Evolutionary conservation across 2,113 vertebrate species (phyloP).

Genomic region (Chaetorhynchus papuensis): DNA sequence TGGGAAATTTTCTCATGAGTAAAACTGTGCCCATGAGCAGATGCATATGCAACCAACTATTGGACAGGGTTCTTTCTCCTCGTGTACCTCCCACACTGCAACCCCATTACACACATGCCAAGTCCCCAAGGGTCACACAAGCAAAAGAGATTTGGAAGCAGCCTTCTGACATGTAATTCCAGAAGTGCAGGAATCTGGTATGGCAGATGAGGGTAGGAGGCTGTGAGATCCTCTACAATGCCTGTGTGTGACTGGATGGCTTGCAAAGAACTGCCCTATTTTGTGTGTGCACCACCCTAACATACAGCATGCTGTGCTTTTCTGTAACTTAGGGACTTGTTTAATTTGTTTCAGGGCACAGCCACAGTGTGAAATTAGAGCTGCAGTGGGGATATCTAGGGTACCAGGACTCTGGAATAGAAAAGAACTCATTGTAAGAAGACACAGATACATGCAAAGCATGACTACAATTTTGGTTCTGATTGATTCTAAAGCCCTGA

Average conservation of each 20-base stretch:
- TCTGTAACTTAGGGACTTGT: background rate
- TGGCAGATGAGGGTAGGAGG: background rate
- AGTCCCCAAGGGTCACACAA: background rate
- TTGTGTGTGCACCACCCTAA: background rate
- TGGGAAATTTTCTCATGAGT: background rate
- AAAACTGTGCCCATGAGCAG: background rate
- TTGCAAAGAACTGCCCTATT: background rate
- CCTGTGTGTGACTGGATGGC: background rate
- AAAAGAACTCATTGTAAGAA: background rate
- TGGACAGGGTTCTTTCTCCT: background rate
- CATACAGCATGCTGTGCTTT: background rate
- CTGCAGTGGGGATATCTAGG: background rate
- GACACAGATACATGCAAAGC: background rate
- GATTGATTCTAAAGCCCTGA: background rate
- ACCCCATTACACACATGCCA: background rate
- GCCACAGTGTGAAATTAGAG: background rate
- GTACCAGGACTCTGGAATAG: background rate
- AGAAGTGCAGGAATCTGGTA: background rate
- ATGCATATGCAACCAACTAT: background rate
- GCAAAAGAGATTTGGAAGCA: background rate
- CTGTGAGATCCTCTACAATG: background rate
- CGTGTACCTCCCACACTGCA: background rate
- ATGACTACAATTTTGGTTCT: background rate
- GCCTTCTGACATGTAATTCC: background rate
- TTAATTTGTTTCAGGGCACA: background rate